phyloP scores from a whole-genome alignment of 2,888 invertebrate species.

The Mesorhabditis sp. region DNA sequence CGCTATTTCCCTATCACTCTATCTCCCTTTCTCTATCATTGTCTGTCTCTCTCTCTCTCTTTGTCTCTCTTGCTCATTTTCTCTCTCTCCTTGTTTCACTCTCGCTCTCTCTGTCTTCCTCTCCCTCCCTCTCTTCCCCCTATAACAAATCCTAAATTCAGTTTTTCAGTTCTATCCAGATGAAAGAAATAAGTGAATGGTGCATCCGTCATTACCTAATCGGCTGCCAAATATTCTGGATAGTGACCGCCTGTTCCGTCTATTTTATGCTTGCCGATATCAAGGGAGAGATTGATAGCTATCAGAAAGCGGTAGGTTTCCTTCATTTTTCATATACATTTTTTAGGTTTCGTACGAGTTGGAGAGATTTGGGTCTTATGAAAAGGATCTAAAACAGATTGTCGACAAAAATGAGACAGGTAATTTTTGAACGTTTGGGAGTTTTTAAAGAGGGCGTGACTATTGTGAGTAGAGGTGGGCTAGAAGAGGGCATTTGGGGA shows the following conservation, averaged over 20 bases:
- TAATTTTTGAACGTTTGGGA: neutral
- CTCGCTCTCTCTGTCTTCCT: too few relatives aligned
- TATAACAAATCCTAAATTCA: too few relatives aligned
- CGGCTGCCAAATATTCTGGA: neutral
- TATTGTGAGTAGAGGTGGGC: too few relatives aligned
- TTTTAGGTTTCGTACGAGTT: neutral
- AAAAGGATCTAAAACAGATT: neutral
- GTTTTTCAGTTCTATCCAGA: neutral
- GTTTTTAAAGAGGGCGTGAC: too few relatives aligned
- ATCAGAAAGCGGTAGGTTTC: neutral
- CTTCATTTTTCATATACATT: neutral
- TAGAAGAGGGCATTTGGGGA: too few relatives aligned
- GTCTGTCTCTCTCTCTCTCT: too few relatives aligned
- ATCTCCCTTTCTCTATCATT: too few relatives aligned
- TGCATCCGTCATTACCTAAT: neutral
- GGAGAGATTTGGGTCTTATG: neutral
- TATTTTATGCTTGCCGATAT: constrained; percentile 1
- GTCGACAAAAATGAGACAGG: neutral
- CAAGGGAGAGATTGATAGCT: constrained; percentile 1
- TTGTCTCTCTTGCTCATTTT: too few relatives aligned
- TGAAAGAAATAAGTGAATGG: neutral
- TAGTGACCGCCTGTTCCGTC: neutral
- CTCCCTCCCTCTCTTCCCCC: too few relatives aligned
- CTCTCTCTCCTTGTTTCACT: too few relatives aligned
- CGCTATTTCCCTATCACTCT: too few relatives aligned